Evolutionary conservation across 1,140 invertebrate species (phyloP).

Genomic region (Kradibia gibbosae): DNA sequence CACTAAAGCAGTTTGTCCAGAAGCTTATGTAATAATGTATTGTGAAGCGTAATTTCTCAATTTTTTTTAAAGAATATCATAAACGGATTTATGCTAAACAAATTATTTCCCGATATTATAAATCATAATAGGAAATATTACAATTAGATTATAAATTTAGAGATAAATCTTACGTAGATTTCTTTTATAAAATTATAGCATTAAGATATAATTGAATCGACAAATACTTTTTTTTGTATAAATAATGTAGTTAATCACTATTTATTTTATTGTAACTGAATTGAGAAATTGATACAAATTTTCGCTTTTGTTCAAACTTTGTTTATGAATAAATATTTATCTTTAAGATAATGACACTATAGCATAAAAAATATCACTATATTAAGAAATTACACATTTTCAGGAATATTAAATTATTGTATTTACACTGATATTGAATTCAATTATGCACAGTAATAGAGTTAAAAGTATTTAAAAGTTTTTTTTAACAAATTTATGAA

Average conservation of each 20-base stretch:
- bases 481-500: no score
- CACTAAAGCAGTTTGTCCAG: no score
- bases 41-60: neutral
- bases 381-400: neutral
- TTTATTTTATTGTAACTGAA: no score
- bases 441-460: neutral
- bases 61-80: no score
- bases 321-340: neutral
- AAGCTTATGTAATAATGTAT: neutral
- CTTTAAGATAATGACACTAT: neutral
- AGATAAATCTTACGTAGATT: no score
- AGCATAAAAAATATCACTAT: neutral
- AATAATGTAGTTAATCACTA: no score
- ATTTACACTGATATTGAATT: neutral
- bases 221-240: no score
- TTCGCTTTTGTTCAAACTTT: neutral
- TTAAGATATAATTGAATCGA: no score
- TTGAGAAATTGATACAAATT: neutral
- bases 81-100: neutral
- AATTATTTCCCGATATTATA: neutral
- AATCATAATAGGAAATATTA: conserved; percentile 21
- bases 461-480: neutral
- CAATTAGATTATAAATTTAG: no score
- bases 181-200: no score
- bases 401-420: neutral